Percentiles rank a stretch among this genome's conserved stretches.
These are phyloP conservation scores for Plecturocebus donacophilus DNA, from an alignment of 2,113 vertebrate species.

Conservation along the genomic window DNA sequence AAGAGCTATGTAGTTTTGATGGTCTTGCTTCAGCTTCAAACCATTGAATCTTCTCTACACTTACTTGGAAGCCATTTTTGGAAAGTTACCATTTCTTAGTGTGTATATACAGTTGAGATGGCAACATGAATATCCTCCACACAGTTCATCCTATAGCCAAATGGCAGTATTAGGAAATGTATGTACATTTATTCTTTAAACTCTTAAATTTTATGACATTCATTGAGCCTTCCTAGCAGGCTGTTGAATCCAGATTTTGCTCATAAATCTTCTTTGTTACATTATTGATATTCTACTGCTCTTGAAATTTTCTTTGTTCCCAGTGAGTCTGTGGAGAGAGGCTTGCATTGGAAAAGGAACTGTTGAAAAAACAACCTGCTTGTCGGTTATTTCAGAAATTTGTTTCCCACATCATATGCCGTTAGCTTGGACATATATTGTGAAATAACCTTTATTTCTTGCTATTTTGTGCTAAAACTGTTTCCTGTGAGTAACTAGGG, in stretches of 20 bases:
- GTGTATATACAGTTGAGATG: not conserved
- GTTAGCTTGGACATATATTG: constrained; percentile 7
- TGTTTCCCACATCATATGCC: not conserved
- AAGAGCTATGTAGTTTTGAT: not conserved
- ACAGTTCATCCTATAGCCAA: constrained; percentile 7
- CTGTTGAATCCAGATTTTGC: constrained; percentile 6
- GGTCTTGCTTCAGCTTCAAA: not conserved
- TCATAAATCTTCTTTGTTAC: not conserved
- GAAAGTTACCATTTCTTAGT: constrained; percentile 7
- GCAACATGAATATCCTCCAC: not conserved
- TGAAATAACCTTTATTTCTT: constrained; percentile 64
- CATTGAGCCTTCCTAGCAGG: constrained; percentile 7
- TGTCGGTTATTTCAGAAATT: constrained; percentile 62
- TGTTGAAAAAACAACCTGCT: not conserved
- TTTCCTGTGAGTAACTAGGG: constrained; percentile 38
- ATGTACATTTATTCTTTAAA: constrained; percentile 1
- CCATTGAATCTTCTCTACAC: not conserved
- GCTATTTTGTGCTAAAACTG: not conserved
- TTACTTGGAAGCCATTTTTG: not conserved
- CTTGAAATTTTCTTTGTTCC: constrained; percentile 42
- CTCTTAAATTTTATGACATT: constrained; percentile 14
- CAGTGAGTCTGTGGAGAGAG: not conserved
- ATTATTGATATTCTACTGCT: not conserved
- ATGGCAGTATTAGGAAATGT: not conserved
- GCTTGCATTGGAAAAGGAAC: constrained; percentile 40